These are phyloP conservation scores for Aptenodytes forsteri DNA, from an alignment of 2,113 vertebrate genomes.

Conservation along the genomic window DNA sequence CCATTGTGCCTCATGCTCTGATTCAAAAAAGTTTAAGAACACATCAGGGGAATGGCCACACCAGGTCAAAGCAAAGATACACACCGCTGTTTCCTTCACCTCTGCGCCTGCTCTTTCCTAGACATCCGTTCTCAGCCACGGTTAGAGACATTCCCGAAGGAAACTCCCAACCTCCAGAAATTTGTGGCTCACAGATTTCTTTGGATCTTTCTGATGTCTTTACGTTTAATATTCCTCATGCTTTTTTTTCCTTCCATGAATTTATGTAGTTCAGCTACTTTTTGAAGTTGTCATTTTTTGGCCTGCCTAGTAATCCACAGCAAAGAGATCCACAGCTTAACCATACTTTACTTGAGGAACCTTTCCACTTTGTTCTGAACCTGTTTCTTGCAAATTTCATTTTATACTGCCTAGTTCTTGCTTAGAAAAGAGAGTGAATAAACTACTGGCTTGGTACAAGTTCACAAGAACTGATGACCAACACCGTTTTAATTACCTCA, in stretches of 20 bases:
- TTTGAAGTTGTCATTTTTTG: neutral
- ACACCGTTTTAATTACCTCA: neutral
- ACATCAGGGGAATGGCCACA: neutral
- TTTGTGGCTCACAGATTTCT: neutral
- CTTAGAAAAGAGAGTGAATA: neutral
- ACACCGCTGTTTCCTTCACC: neutral
- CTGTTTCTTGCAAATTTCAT: neutral
- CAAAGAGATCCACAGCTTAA: neutral
- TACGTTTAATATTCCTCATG: neutral
- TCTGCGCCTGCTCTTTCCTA: neutral
- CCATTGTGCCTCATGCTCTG: rapidly evolving
- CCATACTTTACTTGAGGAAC: neutral
- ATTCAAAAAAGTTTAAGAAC: neutral
- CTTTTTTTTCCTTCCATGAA: neutral
- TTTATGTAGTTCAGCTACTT: neutral
- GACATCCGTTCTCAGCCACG: neutral
- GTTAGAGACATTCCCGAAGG: neutral
- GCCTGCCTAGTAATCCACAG: neutral
- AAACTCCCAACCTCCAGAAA: neutral
- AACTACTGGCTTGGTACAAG: neutral
- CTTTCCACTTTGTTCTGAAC: neutral
- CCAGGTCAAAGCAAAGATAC: neutral
- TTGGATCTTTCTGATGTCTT: neutral
- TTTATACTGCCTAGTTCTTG: neutral
- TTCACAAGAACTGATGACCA: neutral